Conservation (phyloP, 2,113 vertebrate species). For the Hippocampus mohnikei region DNA sequence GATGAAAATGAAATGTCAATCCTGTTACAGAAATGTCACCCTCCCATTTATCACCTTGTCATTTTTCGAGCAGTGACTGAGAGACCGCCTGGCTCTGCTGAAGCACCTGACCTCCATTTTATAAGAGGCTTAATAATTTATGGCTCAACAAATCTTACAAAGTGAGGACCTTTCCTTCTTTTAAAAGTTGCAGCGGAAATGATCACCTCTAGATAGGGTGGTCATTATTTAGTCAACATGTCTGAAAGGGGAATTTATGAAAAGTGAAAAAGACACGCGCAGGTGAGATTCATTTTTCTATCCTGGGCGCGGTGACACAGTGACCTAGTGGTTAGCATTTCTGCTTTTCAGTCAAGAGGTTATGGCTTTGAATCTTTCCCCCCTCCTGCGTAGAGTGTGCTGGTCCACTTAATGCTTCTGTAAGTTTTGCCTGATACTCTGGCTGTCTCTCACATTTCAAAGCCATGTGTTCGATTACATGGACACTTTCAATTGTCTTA, state of each 20-base stretch:
- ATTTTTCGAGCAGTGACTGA: conserved; percentile 30
- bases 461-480: no score
- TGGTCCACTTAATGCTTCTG: no score
- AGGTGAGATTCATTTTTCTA: background rate
- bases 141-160: conserved; percentile 47
- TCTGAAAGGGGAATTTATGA: conserved; percentile 27
- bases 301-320: background rate
- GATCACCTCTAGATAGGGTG: conserved; percentile 35
- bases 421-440: no score
- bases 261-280: background rate
- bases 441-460: no score
- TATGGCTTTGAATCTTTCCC: no score
- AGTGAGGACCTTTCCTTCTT: conserved; percentile 42
- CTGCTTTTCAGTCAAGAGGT: background rate
- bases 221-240: conserved; percentile 54
- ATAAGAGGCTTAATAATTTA: conserved; percentile 58
- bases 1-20: conserved; percentile 58
- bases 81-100: conserved; percentile 26
- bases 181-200: conserved; percentile 38
- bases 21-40: conserved; percentile 62
- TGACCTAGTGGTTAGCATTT: background rate
- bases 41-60: conserved; percentile 43
- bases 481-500: no score
- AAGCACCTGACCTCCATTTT: conserved; percentile 45
- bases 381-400: no score